A percentile compares a stretch with the other conserved stretches of the same genome.
phyloP scores from a whole-genome alignment of 2,113 vertebrate species.

The Ailuropoda melanoleuca region DNA sequence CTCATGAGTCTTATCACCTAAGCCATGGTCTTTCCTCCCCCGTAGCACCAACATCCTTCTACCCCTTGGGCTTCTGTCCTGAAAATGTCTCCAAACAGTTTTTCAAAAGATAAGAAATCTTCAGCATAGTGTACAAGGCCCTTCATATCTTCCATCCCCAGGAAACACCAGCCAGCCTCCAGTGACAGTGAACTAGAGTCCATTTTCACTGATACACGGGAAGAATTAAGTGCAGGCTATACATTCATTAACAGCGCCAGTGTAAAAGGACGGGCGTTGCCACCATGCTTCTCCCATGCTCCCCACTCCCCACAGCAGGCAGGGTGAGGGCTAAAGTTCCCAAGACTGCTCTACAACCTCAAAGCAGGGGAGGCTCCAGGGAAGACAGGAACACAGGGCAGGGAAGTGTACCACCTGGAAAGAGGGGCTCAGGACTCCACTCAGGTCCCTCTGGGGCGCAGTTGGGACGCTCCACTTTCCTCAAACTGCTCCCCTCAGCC shows the following conservation, averaged over 20 bases:
- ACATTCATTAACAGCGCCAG: accelerated
- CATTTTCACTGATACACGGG: accelerated
- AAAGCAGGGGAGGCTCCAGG: not conserved
- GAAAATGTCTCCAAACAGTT: not conserved
- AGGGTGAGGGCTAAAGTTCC: too few relatives aligned
- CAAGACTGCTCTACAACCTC: not conserved
- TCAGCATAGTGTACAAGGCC: not conserved
- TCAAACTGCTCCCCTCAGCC: too few relatives aligned
- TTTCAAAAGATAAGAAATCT: not conserved
- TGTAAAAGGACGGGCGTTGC: not conserved
- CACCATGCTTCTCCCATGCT: accelerated
- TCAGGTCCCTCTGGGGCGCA: not conserved
- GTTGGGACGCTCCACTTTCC: too few relatives aligned
- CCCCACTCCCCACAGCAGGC: too few relatives aligned
- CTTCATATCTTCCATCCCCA: not conserved
- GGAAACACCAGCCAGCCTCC: not conserved
- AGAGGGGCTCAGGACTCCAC: not conserved
- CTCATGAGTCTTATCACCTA: not conserved
- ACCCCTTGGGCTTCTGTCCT: not conserved
- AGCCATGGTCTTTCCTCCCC: not conserved
- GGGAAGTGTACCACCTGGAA: not conserved
- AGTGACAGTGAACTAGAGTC: not conserved
- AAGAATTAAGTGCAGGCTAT: not conserved
- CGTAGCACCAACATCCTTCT: not conserved
- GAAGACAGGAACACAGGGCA: not conserved